Base-by-base conservation (phyloP, 2,888 invertebrate genomes). In the Drosophila pseudotalamancana region DNA sequence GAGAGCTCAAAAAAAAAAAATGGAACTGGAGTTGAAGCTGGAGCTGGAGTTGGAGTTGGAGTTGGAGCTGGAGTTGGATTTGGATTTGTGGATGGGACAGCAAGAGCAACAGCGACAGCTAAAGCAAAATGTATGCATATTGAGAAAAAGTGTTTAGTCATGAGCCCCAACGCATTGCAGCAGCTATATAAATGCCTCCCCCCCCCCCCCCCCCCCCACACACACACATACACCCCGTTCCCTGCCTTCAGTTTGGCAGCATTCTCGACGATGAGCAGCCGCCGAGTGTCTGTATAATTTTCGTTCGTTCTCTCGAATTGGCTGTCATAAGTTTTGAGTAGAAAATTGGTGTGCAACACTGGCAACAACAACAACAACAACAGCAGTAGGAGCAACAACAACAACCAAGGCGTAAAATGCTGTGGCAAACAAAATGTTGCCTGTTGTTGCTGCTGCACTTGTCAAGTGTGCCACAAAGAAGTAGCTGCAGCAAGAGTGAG, bases 251-350 rank as follows among this genome's bases (percentile, higher is more conserved):
- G n/a, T n/a, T n/a, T 6, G n/a, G 19, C 31, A 19, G 16, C 23
- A 6, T 14, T 9, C 37, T 18, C 43, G 16, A 14, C 2, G n/a
- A 53, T 69, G 70, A 63, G 48, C 74, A 68, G 53, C 43, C 63
- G 37, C 34, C 55, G 70, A 83, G 87, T 74, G 75, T 81, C 85
- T 87, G 85, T 82, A 85, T 87, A 87, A 85, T 85, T 87, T 82
- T 85, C 73, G 86, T 82, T 82, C 81, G 63, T 83, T 88, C 85
- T 88, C 84, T 86, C 88, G 87, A 83, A 83, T 83, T 88, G 88
- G 83, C 88, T 86, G 88, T 88, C 88, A 83, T 83, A 87, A 86
- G 85, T 86, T 83, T 87, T 87, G 88, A 88, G 88, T 88, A 83
- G 88, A 87, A 87, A 87, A 87, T 83, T 88, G 88, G 88, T 83